Evolutionary conservation across 2,113 vertebrate genomes (phyloP), one percentile per base, ranked within the genome.

Genomic region (Oreochromis tanganicae): DNA sequence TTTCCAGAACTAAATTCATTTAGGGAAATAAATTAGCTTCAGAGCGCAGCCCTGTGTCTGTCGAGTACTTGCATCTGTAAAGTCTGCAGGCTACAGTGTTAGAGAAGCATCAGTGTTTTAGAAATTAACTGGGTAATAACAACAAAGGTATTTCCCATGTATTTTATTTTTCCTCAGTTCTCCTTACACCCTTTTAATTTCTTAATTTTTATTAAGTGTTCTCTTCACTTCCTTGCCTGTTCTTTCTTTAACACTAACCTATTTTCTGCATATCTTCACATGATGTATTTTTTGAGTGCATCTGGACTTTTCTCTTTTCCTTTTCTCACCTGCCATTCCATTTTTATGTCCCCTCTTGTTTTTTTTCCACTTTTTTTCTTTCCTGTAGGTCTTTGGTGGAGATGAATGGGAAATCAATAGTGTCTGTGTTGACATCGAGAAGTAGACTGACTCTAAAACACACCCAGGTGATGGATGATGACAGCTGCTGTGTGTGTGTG

Each of bases 381-480:
- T 63, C 61, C 82, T 83, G 63, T 66, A 46, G 80, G 86, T 88
- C 83, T 88, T 61, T 73, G 63, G 79, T 85, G 68, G 80, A 85
- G 86, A 93, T 92, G 85, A 94, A 94, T 95, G 91, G 61, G 88
- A 92, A 95, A 95, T 96, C 95, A 92, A 94, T 95, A 93, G 81
- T 81, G 92, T 93, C 91, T 88, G 80, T 93, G 92, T 88, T 87
- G 89, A 93, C 88, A 90, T 86, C 84, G 75, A 91, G 54, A 81
- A 88, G 89, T 85, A 90, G 93, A 88, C 86, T 82, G 83, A 86
- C 82, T 61, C 81, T 88, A 79, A 89, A 93, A 86, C 88, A 63
- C 84, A 87, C 66, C 48, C 81, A 55, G 66, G 29, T 94, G 94
- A 96, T 94, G 88, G 90, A 95, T 93, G 85, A 88, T 50, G 75